Percentiles rank a stretch among this genome's conserved stretches.
These are phyloP conservation scores for Polydrusus cervinus DNA, from an alignment of 2,888 invertebrate species.

Conservation along the genomic window DNA sequence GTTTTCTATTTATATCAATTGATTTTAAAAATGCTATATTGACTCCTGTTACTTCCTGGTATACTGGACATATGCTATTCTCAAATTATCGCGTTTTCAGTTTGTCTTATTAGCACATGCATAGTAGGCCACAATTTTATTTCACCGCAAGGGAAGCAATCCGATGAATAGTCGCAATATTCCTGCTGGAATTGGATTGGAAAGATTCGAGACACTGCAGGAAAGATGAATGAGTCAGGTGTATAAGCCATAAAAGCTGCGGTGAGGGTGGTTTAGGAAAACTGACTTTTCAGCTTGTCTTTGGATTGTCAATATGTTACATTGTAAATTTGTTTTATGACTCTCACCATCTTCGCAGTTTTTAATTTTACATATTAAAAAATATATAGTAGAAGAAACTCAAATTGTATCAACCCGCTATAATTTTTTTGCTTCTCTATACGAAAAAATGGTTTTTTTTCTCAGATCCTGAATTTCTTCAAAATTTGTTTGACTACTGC, in stretches of 20 bases:
- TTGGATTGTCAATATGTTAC: conserved; percentile 51
- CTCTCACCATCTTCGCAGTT: conserved; percentile 38
- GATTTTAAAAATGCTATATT: no score
- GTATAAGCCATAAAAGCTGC: conserved; percentile 60
- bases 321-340: conserved; percentile 52
- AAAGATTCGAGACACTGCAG: conserved; percentile 65
- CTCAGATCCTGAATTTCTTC: no score
- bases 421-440: no score
- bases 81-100: no score
- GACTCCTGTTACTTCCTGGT: no score
- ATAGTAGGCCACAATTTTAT: conserved; percentile 59
- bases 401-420: no score
- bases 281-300: conserved; percentile 55
- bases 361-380: conserved; percentile 39
- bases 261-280: conserved; percentile 51
- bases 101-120: no score
- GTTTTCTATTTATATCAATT: no score
- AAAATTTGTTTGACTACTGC: no score
- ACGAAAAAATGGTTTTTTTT: no score
- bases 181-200: conserved; percentile 69
- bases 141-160: conserved; percentile 68
- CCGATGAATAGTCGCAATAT: conserved; percentile 69
- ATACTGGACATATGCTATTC: no score
- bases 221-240: conserved; percentile 65
- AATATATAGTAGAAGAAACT: background rate